Percentiles rank a stretch among this genome's conserved stretches.
Evolutionary conservation across 2,113 vertebrate genomes (phyloP).

Genomic region (Tenebrosternarchus preto): DNA sequence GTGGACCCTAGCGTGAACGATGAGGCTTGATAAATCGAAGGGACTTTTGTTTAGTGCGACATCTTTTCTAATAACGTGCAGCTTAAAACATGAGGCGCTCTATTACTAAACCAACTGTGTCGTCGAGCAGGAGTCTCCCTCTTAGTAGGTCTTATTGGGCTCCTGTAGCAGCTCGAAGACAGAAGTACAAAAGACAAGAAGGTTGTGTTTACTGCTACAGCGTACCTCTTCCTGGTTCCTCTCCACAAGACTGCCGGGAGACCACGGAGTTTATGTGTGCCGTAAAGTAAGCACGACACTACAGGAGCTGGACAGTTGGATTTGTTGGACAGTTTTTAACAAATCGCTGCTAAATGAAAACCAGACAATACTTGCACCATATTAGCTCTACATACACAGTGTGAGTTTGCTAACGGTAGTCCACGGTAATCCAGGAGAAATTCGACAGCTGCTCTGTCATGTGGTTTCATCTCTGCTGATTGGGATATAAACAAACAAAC

Average conservation of each 20-base stretch:
- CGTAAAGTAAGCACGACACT: not conserved
- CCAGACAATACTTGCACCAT: not conserved
- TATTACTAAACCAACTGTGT: not conserved
- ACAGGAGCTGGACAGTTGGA: not conserved
- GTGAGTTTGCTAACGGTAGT: not conserved
- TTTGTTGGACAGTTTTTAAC: not conserved
- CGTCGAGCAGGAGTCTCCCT: not conserved
- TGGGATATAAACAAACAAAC: not conserved
- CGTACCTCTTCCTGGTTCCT: slow-evolving; percentile 5
- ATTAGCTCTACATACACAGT: not conserved
- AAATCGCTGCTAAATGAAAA: slow-evolving; percentile 2
- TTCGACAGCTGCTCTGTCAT: not conserved
- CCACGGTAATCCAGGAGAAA: not conserved
- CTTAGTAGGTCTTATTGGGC: not conserved
- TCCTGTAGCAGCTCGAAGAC: not conserved
- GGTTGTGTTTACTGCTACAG: slow-evolving; percentile 1
- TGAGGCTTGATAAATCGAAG: slow-evolving; percentile 69
- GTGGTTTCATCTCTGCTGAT: not conserved
- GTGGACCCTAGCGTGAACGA: slow-evolving; percentile 56
- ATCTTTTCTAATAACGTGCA: too few relatives aligned
- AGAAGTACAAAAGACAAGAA: slow-evolving; percentile 19
- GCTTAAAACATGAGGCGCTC: too few relatives aligned
- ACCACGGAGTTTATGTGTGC: not conserved
- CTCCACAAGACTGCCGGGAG: not conserved
- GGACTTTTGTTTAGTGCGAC: too few relatives aligned